A percentile compares a stretch with the other conserved stretches of the same genome.
Evolutionary conservation across 2,888 invertebrate genomes (phyloP).

Genomic region (Polylopha cassiicola): DNA sequence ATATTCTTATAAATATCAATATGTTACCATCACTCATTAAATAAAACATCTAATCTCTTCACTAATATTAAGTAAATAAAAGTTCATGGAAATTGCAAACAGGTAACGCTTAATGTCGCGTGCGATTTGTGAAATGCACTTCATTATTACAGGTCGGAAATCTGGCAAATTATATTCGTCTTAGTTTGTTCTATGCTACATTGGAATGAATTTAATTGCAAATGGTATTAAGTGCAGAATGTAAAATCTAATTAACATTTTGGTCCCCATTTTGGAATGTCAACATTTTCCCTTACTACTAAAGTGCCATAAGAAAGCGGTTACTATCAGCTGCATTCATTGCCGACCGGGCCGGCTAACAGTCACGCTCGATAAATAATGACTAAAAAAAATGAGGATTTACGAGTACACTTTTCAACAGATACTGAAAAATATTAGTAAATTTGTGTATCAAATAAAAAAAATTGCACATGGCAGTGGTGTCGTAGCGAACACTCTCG

Average conservation of each 20-base stretch:
- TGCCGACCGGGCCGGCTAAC: conserved; percentile 36
- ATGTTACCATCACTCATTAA: conserved; percentile 72
- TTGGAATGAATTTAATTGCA: conserved; percentile 29
- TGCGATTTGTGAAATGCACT: conserved; percentile 11
- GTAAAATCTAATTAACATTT: conserved; percentile 47
- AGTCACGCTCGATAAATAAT: conserved; percentile 60
- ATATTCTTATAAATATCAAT: conserved; percentile 71
- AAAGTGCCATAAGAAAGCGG: conserved; percentile 39
- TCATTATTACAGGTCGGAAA: conserved; percentile 27
- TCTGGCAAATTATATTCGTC: conserved; percentile 28
- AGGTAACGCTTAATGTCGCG: conserved; percentile 41
- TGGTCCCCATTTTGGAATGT: conserved; percentile 74
- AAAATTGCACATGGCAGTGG: conserved; percentile 75
- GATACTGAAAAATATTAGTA: conserved; percentile 51
- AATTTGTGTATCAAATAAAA: conserved; percentile 54
- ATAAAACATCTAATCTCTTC: conserved; percentile 74
- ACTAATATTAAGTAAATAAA: conserved; percentile 68
- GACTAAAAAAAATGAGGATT: conserved; percentile 57
- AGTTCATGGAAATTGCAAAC: conserved; percentile 65
- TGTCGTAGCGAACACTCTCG: conserved; percentile 67
- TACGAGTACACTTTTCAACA: conserved; percentile 49
- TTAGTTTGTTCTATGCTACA: conserved; percentile 37
- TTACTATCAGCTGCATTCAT: conserved; percentile 50
- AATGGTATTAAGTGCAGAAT: conserved; percentile 30
- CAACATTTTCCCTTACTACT: conserved; percentile 48